Evolutionary conservation across 1,140 invertebrate genomes (phyloP), one percentile per base, ranked within the genome.

Genomic region (Aradophagus sp.): DNA sequence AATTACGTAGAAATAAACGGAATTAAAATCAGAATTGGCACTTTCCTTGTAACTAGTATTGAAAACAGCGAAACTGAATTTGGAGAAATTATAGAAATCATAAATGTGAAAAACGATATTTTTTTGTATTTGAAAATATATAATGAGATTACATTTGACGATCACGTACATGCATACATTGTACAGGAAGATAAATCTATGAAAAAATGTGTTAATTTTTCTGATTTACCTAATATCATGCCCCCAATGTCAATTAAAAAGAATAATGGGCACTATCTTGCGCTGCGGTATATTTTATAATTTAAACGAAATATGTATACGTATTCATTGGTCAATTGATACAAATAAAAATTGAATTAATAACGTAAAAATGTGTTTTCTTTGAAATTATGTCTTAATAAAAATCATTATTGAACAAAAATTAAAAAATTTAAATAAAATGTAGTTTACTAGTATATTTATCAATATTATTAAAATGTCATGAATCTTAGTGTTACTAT

Each of bases 131-230:
- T 42, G 15, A 56, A 44, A n/a, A 34, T 56, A 16, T 44, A 36
- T 12, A 16, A 56, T 35, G 52, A 42, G 35, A 56, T 56, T 44
- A 56, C 29, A 23, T 56, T 56, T 16, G 38, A 56, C 23, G 23
- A 32, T 16, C 52, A 42, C 12, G 38, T 42, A 8, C 38, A 56
- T 26, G 38, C 52, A 13, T 56, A 56, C 12, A 15, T 56, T 1
- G 23, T 56, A 34, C 20, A 23, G 7, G 20, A 20, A 2, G 35
- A 48, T 34, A 45, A 45, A 12, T 14, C 2, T 35, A n/a, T 32
- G 5, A 35, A 34, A 16, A 20, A 34, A 48, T 13, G 34, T 2
- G 12, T 48, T 6, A 16, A 48, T 15, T n/a, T 8, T 8, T 27
- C 1, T 20, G 44, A 48, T 34, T 34, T 48, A 23, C 10, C 23